Base-by-base conservation (phyloP, 2,113 vertebrate species). In the Triplophysa dalaica region DNA sequence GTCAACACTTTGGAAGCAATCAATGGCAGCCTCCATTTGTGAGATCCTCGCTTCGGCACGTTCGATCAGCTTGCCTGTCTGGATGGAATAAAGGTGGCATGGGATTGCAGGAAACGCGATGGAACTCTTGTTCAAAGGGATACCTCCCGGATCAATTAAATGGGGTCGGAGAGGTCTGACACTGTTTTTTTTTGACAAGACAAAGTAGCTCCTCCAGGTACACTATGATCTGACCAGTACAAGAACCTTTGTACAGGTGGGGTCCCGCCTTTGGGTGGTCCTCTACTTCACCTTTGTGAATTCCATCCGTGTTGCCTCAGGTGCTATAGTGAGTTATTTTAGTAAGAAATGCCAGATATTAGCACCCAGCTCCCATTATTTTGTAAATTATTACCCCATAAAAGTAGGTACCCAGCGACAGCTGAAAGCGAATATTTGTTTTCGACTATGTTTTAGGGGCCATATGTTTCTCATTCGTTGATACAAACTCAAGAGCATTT, bases 21-120 rank as follows among this genome's bases (percentile, higher is more conserved):
- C 92, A 92, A 92, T 90, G 78, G 84, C 85, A 77, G 87, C 87
- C 90, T 89, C 89, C 89, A 88, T 91, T 87, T 87, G 88, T 12
- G 29, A 33, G n/a, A 85, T 86, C 81, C 78, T 81, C 11, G 83
- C 88, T 86, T 84, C 65, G 80, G 88, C 90, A 90, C 9, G 87
- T 91, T 86, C 86, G 82, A 78, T 85, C 83, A 86, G 83, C 64
- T 78, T 79, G 14, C 79, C 75, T 4, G 22, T 83, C 77, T 66
- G 77, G 24, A 75, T 52, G 56, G 43, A 82, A 79, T 79, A 82
- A 24, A 77, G 70, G 77, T 79, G 80, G 60, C 67, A 77, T 60
- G 52, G 62, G 77, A 82, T 75, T 67, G 21, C 77, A 79, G 72
- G 77, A 84, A 84, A 29, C 70, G 79, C 11, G 38, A 33, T 54